Evolutionary conservation across 1,140 invertebrate species (phyloP), one percentile per base, ranked within the genome.

Genomic region (Diachasma alloeum): DNA sequence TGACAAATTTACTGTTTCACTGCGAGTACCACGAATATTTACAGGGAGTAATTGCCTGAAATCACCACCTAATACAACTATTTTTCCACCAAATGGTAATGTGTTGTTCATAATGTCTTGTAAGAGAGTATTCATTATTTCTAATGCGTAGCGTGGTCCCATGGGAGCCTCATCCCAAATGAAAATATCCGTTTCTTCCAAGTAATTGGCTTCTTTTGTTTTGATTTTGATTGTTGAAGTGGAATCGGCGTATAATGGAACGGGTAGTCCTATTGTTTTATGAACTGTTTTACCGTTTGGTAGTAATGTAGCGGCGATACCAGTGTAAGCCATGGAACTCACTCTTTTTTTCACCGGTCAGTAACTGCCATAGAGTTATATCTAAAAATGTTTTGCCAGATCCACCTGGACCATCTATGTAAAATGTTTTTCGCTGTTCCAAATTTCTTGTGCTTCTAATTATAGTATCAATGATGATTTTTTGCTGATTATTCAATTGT

Each of bases 91-190:
- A 70, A 70, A 70, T 44, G 68, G 68, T 44, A 42, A 19, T 13
- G 15, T n/a, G 19, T 70, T 70, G 44, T 70, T 10, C 68, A 70
- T 44, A 70, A 70, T 39, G 44, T 70, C 31, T 22, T 22, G 31
- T 9, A 39, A 70, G 19, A 42, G 13, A 10, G 9, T 17, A 70
- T 70, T 22, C 15, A 37, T 22, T 42, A 70, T 22, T 44, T 70
- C 68, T 42, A 42, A n/a, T 6, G 31, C 5, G 44, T 70, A 70
- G 4, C 37, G 15, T 19, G 37, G 68, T 19, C 37, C 36, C 68
- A 70, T 70, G 9, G 66, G 66, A 36, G 80, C 83, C 74, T 86
- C 85, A 72, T 85, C 84, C 80, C 80, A 85, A 56, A 86, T 76
- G 19, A 83, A 80, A 37, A 84, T 26, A 37, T 68, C 22, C 11